phyloP scores from a whole-genome alignment of 2,113 vertebrate species.

The Euleptes europaea region DNA sequence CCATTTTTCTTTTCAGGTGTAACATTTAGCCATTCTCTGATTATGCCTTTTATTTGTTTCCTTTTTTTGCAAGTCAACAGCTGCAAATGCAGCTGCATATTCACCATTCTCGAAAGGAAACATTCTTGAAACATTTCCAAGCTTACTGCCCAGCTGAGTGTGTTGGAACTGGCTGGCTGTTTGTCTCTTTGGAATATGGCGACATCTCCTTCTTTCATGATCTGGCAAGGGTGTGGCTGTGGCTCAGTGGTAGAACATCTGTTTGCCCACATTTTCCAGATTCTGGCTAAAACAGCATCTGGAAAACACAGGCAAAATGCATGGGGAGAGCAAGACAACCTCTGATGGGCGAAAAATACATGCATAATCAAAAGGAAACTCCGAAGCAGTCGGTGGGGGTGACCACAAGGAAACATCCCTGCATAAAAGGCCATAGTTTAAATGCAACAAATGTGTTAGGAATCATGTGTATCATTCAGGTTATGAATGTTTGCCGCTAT shows the following conservation, averaged over 20 bases:
- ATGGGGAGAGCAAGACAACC: too few relatives aligned
- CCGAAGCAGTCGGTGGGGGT: too few relatives aligned
- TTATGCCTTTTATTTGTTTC: not conserved
- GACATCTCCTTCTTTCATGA: not conserved
- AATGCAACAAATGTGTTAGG: not conserved
- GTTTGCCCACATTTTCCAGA: too few relatives aligned
- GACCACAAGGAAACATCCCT: too few relatives aligned
- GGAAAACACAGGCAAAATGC: too few relatives aligned
- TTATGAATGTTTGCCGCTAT: too few relatives aligned
- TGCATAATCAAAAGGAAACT: too few relatives aligned
- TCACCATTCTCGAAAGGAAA: not conserved
- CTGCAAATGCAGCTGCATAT: not conserved
- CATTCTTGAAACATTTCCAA: not conserved
- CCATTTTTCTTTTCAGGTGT: not conserved
- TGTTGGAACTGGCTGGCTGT: rapidly evolving
- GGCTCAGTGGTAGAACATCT: too few relatives aligned
- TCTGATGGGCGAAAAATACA: too few relatives aligned
- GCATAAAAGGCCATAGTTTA: too few relatives aligned
- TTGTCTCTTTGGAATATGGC: not conserved
- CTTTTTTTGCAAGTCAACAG: not conserved
- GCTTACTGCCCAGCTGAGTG: not conserved
- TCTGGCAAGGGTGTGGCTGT: not conserved
- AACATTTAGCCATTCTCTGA: not conserved
- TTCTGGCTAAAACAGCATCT: too few relatives aligned
- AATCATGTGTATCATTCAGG: not conserved